Conservation (phyloP, 2,888 invertebrate species). For the Xanthorhoe designata region DNA sequence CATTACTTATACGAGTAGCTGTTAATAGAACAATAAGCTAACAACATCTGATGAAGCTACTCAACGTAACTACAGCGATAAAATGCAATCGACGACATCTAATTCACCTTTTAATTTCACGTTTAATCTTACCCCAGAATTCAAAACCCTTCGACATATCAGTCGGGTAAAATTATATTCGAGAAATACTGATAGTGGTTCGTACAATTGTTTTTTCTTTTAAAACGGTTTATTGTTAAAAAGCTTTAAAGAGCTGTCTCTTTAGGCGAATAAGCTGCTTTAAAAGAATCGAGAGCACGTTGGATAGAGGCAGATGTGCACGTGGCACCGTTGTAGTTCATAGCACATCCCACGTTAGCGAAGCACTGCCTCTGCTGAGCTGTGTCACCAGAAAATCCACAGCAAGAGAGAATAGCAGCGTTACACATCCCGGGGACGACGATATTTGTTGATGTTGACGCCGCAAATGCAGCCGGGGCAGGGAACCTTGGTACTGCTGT, state of each 20-base stretch:
- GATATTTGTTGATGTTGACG: conserved; percentile 1
- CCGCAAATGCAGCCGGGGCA: conserved; percentile 2
- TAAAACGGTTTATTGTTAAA: too few relatives aligned
- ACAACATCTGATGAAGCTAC: background rate
- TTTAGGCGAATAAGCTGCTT: conserved; percentile 57
- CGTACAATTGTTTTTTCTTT: conserved; percentile 14
- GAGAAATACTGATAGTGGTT: conserved; percentile 22
- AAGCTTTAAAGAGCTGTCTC: conserved; percentile 40
- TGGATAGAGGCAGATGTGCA: conserved; percentile 56
- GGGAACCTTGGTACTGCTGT: conserved; percentile 41
- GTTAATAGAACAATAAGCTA: background rate
- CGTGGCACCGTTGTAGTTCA: conserved; percentile 49
- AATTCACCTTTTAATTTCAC: background rate
- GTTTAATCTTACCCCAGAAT: background rate
- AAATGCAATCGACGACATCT: background rate
- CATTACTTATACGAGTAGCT: background rate
- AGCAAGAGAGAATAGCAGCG: conserved; percentile 68
- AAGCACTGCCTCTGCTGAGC: conserved; percentile 59
- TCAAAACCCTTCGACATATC: background rate
- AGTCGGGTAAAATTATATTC: background rate
- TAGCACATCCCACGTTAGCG: conserved; percentile 55
- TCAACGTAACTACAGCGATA: background rate
- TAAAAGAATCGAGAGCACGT: conserved; percentile 58
- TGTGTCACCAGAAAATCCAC: conserved; percentile 46
- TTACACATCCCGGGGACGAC: conserved; percentile 57